Percentiles rank a stretch among this genome's conserved stretches.
Conservation (phyloP, 2,888 invertebrate species). For the Caradrina clavipalpis region DNA sequence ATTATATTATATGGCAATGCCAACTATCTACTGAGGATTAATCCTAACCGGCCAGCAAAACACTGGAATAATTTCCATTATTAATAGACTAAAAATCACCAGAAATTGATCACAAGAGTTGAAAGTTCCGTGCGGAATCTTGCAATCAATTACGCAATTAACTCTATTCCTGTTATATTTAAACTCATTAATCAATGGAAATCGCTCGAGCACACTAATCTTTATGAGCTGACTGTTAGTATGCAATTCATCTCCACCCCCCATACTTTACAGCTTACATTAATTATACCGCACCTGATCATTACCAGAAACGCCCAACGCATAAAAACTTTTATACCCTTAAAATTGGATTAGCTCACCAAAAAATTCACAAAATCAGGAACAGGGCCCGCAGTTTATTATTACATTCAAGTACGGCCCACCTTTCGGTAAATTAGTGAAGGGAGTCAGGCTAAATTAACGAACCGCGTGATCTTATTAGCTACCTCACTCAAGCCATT, state of each 20-base stretch:
- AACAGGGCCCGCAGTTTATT: slow-evolving; percentile 65
- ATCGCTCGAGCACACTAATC: too few species aligned
- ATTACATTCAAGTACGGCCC: slow-evolving; percentile 71
- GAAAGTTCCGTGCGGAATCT: too few species aligned
- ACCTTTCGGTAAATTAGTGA: slow-evolving; percentile 75
- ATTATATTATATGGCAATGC: background rate
- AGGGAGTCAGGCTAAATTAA: slow-evolving; percentile 74
- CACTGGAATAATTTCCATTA: too few species aligned
- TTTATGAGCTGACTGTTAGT: too few species aligned
- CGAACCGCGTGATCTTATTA: slow-evolving; percentile 83
- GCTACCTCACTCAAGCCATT: slow-evolving; percentile 76
- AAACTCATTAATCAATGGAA: too few species aligned
- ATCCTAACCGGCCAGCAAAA: too few species aligned
- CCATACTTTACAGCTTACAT: slow-evolving; percentile 3
- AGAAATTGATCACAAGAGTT: too few species aligned
- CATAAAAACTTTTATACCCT: slow-evolving; percentile 35
- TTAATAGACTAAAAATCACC: too few species aligned
- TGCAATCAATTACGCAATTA: too few species aligned
- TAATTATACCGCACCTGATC: slow-evolving; percentile 11
- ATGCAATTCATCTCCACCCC: background rate
- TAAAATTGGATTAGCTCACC: slow-evolving; percentile 42
- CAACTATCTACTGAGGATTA: too few species aligned
- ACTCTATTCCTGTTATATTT: too few species aligned
- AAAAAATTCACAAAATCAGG: slow-evolving; percentile 53
- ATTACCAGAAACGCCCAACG: slow-evolving; percentile 12